Conservation (phyloP, 2,888 invertebrate genomes). For the Dasysyrphus albostriatus region DNA sequence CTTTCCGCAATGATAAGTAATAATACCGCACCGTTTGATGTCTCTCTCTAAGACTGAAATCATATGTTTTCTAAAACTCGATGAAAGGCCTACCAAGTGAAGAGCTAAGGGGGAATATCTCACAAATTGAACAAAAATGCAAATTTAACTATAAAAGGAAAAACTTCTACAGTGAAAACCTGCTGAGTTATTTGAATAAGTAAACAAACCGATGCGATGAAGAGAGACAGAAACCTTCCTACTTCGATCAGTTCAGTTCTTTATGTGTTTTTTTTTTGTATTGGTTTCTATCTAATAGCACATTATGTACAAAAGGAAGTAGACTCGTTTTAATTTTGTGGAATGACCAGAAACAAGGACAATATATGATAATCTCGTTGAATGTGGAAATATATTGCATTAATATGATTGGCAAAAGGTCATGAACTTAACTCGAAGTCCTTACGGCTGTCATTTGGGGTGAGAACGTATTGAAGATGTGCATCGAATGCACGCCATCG, state of each 20-base stretch:
- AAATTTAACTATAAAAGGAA: slow-evolving; percentile 47
- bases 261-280: slow-evolving; percentile 9
- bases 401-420: slow-evolving; percentile 71
- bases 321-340: slow-evolving; percentile 66
- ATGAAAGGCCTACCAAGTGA: slow-evolving; percentile 3
- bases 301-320: slow-evolving; percentile 15
- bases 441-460: slow-evolving; percentile 58
- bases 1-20: slow-evolving; percentile 22
- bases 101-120: slow-evolving; percentile 20
- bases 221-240: slow-evolving; percentile 17
- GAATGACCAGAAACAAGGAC: slow-evolving; percentile 73
- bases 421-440: slow-evolving; percentile 57
- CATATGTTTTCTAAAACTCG: slow-evolving; percentile 22
- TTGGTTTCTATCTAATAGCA: slow-evolving; percentile 2
- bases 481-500: slow-evolving; percentile 53
- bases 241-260: neutral
- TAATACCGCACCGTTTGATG: slow-evolving; percentile 59
- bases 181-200: slow-evolving; percentile 57
- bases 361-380: slow-evolving; percentile 64
- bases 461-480: slow-evolving; percentile 52
- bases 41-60: slow-evolving; percentile 51
- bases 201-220: slow-evolving; percentile 45
- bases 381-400: slow-evolving; percentile 59
- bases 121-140: neutral
- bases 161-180: slow-evolving; percentile 60